These are phyloP conservation scores for Lagorchestes hirsutus DNA, from an alignment of 2,797 vertebrate genomes.

Conservation along the genomic window DNA sequence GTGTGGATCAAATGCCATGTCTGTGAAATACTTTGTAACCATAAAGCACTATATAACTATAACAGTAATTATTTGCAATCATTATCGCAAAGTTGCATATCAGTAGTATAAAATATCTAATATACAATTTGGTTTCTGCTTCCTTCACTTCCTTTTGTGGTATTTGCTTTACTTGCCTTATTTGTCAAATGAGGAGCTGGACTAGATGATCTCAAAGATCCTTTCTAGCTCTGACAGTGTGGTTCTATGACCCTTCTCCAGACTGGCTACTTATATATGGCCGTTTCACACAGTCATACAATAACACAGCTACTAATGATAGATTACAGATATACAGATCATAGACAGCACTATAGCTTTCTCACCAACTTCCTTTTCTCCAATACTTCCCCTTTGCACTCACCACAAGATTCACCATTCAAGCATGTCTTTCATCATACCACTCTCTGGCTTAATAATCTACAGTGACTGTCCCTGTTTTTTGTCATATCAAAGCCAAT, in stretches of 20 bases:
- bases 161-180: background rate
- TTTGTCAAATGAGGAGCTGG: background rate
- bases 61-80: background rate
- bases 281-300: background rate
- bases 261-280: background rate
- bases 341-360: background rate
- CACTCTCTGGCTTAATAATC: background rate
- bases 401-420: background rate
- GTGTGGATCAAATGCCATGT: background rate
- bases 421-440: background rate
- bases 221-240: background rate
- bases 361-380: background rate
- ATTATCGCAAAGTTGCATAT: background rate
- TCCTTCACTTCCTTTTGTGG: background rate
- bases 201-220: background rate
- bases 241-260: background rate
- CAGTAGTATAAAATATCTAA: background rate
- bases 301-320: background rate
- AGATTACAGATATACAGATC: background rate
- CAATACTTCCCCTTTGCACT: background rate
- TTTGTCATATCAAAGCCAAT: background rate
- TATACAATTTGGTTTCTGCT: background rate
- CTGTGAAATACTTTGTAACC: background rate
- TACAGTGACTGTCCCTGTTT: background rate
- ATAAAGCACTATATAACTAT: background rate